Evolutionary conservation across 2,888 invertebrate species (phyloP), one percentile per base, ranked within the genome.

Genomic region (Microchrysa polita): DNA sequence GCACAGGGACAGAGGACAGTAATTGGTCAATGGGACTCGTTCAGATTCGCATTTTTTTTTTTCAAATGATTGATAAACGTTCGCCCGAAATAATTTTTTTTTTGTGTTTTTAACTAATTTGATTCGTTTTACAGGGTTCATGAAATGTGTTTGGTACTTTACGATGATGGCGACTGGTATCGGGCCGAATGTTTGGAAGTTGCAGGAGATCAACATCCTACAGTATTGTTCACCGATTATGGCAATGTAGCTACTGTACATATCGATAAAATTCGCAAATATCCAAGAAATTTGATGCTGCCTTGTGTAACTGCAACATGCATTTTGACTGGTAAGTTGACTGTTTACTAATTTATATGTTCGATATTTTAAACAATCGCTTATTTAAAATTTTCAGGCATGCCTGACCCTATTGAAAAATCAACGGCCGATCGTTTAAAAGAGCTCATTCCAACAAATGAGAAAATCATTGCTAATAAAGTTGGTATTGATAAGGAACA

Each of bases 201-300:
- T 16, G 81, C 82, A 1, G 83, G 83, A 18, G 84, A 84, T 80
- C 83, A 83, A 0, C 76, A 81, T 76, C 84, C 84, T 0, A 80
- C 81, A 23, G 81, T 84, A 53, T 73, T 80, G 5, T 84, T 84
- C 60, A 76, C 84, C 16, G 84, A 84, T 72, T 84, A 81, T 74
- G 84, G 84, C 0, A 83, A 82, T 42, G 79, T 83, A 22, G 75
- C 76, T 0, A 74, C 79, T 5, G 78, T 80, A 1, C 77, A 79
- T 57, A 79, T 84, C 0, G 73, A 79, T 1, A 76, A 81, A 16
- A 84, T 84, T 67, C 80, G 81, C 0, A 80, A 79, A 27, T 83
- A 83, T 79, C 84, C 84, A 1, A 76, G 79, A 27, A 81, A 82
- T 57, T 83, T 84, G 73, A 79, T 40, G 2, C 10, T 76, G 0